Percentiles rank a stretch among this genome's conserved stretches.
Conservation (phyloP, 2,797 vertebrate genomes). For the Gallirallus australis region DNA sequence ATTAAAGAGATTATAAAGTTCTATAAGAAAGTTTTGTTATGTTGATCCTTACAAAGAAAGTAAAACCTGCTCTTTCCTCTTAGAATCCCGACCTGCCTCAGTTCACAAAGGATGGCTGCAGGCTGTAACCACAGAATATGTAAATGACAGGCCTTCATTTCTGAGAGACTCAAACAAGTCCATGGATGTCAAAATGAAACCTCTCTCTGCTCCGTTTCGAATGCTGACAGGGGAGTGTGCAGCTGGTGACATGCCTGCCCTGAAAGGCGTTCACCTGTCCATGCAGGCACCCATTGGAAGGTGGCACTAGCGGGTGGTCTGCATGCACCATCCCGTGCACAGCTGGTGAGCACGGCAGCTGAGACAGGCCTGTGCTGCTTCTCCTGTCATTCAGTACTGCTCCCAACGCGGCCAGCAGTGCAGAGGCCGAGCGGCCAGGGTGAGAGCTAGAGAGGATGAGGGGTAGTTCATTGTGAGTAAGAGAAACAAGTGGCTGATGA, state of each 20-base stretch:
- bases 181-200: background rate
- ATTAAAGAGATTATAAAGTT: background rate
- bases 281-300: fast-evolving
- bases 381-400: background rate
- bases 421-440: background rate
- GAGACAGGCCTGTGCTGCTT: background rate
- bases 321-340: fast-evolving
- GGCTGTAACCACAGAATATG: background rate
- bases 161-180: background rate
- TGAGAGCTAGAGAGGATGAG: fast-evolving
- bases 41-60: background rate
- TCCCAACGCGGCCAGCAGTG: fast-evolving
- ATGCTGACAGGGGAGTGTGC: fast-evolving
- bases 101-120: background rate
- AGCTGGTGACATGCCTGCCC: background rate
- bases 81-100: background rate
- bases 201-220: fast-evolving
- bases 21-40: background rate
- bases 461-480: fast-evolving
- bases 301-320: fast-evolving
- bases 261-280: fast-evolving
- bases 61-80: background rate
- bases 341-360: fast-evolving
- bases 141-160: background rate
- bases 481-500: background rate